Evolutionary conservation across 2,797 vertebrate genomes (phyloP).

Genomic region (Acanthurus tractus): DNA sequence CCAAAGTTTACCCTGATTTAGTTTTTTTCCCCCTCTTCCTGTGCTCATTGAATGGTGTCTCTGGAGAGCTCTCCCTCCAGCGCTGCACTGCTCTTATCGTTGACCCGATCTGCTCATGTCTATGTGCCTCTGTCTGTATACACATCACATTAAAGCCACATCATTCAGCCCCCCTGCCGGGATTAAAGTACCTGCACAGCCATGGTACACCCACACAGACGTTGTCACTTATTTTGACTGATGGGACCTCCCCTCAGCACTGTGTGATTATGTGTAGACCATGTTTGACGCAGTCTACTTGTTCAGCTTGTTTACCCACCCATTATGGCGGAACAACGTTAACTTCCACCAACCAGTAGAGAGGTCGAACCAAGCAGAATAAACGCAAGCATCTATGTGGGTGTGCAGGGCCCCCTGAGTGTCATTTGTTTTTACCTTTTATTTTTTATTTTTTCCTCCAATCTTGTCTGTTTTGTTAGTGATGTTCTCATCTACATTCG

Average conservation of each 20-base stretch:
- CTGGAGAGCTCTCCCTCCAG: conserved; percentile 51
- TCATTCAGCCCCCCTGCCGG: conserved; percentile 54
- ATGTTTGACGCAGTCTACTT: conserved; percentile 4
- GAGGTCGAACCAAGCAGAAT: conserved; percentile 41
- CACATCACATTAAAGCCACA: conserved; percentile 68
- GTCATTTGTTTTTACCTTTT: conserved; percentile 53
- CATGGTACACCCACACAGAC: conserved; percentile 42
- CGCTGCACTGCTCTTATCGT: conserved; percentile 62
- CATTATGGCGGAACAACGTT: neutral
- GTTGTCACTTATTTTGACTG: conserved; percentile 30
- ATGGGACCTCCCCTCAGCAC: conserved; percentile 36
- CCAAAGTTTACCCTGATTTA: conserved; percentile 38
- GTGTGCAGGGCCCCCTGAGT: conserved; percentile 47
- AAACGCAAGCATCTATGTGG: conserved; percentile 41
- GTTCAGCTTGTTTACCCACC: conserved; percentile 12
- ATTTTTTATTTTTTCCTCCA: conserved; percentile 27
- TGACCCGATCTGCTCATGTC: conserved; percentile 54
- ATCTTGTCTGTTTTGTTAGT: conserved; percentile 65
- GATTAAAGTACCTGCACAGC: conserved; percentile 48
- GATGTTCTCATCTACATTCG: conserved; percentile 80
- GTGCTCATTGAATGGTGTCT: conserved; percentile 19
- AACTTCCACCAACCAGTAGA: conserved; percentile 34
- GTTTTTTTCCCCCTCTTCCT: conserved; percentile 1
- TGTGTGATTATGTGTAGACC: conserved; percentile 12
- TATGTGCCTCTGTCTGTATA: conserved; percentile 71